These are phyloP conservation scores for Tuberolachnus salignus DNA, from an alignment of 2,888 invertebrate genomes.

Conservation along the genomic window DNA sequence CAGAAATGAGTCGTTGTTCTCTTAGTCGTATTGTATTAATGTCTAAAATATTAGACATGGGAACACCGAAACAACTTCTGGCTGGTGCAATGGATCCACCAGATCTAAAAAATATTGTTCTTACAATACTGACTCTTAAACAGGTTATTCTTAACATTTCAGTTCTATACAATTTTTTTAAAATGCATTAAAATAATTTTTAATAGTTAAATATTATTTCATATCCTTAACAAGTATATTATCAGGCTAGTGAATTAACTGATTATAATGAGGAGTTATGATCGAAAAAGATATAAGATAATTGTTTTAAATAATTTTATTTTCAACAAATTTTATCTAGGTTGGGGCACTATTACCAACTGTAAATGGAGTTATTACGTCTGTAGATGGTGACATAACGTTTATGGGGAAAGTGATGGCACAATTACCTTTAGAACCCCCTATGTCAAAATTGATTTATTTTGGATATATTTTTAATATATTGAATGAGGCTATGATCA, in stretches of 20 bases:
- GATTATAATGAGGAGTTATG: too few species aligned
- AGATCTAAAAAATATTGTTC: constrained; percentile 77
- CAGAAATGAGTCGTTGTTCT: constrained; percentile 80
- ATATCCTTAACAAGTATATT: too few species aligned
- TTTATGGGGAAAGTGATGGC: constrained; percentile 85
- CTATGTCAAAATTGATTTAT: constrained; percentile 80
- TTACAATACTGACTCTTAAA: constrained; percentile 83
- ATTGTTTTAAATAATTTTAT: not conserved
- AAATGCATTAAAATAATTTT: not conserved
- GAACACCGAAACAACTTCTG: constrained; percentile 78
- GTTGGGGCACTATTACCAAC: constrained; percentile 77
- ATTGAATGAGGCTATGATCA: constrained; percentile 82
- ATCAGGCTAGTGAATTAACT: too few species aligned
- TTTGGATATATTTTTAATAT: constrained; percentile 86
- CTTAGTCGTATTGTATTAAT: constrained; percentile 80
- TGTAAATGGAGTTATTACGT: constrained; percentile 64
- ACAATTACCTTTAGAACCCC: constrained; percentile 80
- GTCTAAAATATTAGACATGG: constrained; percentile 82
- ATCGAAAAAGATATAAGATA: too few species aligned
- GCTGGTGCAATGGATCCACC: constrained; percentile 88
- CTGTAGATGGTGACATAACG: constrained; percentile 84
- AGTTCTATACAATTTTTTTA: too few species aligned
- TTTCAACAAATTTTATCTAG: constrained; percentile 63
- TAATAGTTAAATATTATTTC: not conserved
- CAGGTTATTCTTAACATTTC: constrained; percentile 66